Base-by-base conservation (phyloP, 2,113 vertebrate genomes). In the Miniopterus natalensis region DNA sequence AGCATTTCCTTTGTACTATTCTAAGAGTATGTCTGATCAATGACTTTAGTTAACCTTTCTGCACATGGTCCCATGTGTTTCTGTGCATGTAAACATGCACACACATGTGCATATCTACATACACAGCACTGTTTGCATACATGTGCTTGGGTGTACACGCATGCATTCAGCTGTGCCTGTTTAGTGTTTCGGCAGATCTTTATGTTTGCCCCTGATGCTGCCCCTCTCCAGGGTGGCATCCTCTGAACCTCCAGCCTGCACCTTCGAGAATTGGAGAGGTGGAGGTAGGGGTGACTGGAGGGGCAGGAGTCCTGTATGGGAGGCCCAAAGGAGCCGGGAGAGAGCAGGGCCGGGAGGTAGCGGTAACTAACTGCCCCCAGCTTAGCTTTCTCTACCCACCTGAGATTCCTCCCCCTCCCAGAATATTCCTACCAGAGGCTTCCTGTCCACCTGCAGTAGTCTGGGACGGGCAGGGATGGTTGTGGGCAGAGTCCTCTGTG, bases 1-100 rank as follows among this genome's bases (percentile, higher is more conserved):
- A 89, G 87, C 86, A 49, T 86, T 94, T 93, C 83, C 84, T 94
- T 93, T 78, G 66, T 75, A 29, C 79, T 21, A 4, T 61, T 86
- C 78, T 93, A 51, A 68, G 90, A 63, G 29, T 40, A 49, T 81
- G 83, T 96, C 47, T 83, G 49, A 12, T 70, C 71, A 84, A 65
- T 77, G 90, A 61, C 92, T 93, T 88, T 65, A 61, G 73, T 36
- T 59, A 70, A 61, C 87, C 86, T 88, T 78, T 55, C 63, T n/a
- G 49, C 31, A 2, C 31, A 8, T 29, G 70, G 55, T 59, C 51
- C 23, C 25, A 0, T 31, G 27, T 40, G 29, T 70, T 63, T 85
- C 70, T 45, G 45, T 57, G 79, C n/a, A 1, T 29, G 12, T 27
- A 11, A 42, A 51, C 7, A 2, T 7, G 31, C 80, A 51, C 10